Conservation (phyloP, 2,113 vertebrate species). For the Elephantulus edwardii region DNA sequence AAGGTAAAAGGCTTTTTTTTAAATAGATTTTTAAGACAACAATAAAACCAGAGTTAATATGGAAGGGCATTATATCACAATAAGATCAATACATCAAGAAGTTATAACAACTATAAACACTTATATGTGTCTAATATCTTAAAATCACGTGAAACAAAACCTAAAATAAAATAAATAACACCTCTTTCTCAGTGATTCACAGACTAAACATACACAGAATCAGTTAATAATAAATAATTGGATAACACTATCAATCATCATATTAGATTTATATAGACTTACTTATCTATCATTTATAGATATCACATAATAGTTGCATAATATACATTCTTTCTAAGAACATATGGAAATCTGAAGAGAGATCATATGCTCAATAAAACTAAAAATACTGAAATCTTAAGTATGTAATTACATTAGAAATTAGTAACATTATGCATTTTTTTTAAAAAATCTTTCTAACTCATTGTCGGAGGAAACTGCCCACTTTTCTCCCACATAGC, state of each 20-base stretch:
- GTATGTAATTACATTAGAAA: not conserved
- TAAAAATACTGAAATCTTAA: not conserved
- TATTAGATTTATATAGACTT: too few species aligned
- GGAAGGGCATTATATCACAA: not conserved
- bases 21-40: too few species aligned
- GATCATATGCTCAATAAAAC: not conserved
- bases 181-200: not conserved
- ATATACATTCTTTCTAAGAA: slow-evolving; percentile 1
- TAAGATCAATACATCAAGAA: not conserved
- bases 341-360: not conserved
- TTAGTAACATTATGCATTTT: not conserved
- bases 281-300: not conserved
- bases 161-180: not conserved
- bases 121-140: not conserved
- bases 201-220: not conserved
- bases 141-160: not conserved
- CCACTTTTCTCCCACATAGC: too few species aligned
- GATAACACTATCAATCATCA: not conserved
- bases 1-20: too few species aligned
- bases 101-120: not conserved
- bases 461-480: too few species aligned
- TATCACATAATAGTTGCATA: not conserved
- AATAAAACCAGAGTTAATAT: not conserved
- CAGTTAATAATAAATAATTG: not conserved
- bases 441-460: too few species aligned